Base-by-base conservation (phyloP, 2,797 vertebrate species). In the Ataeniobius toweri region DNA sequence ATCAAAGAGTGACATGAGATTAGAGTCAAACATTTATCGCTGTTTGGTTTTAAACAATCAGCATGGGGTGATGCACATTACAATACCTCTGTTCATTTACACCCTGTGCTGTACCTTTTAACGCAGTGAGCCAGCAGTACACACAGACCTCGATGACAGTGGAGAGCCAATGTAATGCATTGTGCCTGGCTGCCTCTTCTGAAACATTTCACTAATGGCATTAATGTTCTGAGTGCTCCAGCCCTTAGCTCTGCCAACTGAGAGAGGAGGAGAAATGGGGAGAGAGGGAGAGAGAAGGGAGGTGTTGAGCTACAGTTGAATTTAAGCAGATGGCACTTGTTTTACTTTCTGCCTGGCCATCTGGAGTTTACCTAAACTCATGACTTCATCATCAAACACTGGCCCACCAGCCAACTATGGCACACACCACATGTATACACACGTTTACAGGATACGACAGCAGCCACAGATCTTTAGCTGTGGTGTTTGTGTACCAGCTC, bases 281-380 rank as follows among this genome's bases (percentile, higher is more conserved):
- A 83, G 81, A 44, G 12, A 44, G 4, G 22, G 22, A n/a, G 36
- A 22, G 70, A 80, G 82, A 83, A 74, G 83, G 77, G 87, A 89
- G 90, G 87, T 88, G 90, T 89, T 93, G 92, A 95, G 91, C 90
- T 91, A 89, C 83, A 77, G 88, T 92, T 95, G 94, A 95, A 96
- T 95, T 91, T 95, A 95, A 95, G 94, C 95, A 96, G 95, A 96
- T 95, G 96, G 93, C 94, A 96, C 94, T 94, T 95, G 93, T 94
- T 95, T 95, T 94, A 94, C 90, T 96, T 95, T 95, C 91, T 91
- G 93, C 90, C 85, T 76, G 91, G 90, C 94, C 95, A 95, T 95
- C 94, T 96, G 94, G 94, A 95, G 92, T 94, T 94, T 93, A 94
- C 95, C 94, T 94, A 95, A 95, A 96, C 94, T 92, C 93, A 95